These are phyloP conservation scores for Meteorus cinctellus DNA, from an alignment of 2,888 invertebrate genomes.

Conservation along the genomic window DNA sequence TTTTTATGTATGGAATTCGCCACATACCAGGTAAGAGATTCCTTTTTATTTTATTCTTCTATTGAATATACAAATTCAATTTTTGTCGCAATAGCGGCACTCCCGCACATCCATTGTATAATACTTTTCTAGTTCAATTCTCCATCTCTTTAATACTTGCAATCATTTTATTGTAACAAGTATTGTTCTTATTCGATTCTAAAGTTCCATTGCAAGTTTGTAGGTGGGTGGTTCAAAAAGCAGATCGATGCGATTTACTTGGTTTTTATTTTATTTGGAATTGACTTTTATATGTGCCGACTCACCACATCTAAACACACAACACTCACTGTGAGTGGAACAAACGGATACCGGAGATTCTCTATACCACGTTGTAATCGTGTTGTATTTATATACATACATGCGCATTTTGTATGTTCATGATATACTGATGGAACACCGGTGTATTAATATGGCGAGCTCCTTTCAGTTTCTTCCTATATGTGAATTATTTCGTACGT, in stretches of 20 bases:
- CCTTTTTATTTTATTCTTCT: neutral
- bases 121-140: neutral
- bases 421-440: neutral
- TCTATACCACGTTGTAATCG: neutral
- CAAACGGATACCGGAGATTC: neutral
- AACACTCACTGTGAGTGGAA: neutral
- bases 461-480: neutral
- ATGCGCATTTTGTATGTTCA: neutral
- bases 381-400: neutral
- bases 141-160: neutral
- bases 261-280: neutral
- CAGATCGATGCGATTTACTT: neutral
- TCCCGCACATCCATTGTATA: neutral
- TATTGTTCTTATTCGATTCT: neutral
- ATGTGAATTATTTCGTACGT: neutral
- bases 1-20: conserved; percentile 89
- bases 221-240: neutral
- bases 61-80: neutral
- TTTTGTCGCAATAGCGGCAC: neutral
- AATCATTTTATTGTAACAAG: neutral
- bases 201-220: neutral
- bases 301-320: neutral
- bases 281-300: neutral
- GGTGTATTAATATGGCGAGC: neutral
- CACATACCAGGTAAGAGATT: conserved; percentile 80